phyloP scores from a whole-genome alignment of 1,140 invertebrate genomes.

The Anadara kagoshimensis region DNA sequence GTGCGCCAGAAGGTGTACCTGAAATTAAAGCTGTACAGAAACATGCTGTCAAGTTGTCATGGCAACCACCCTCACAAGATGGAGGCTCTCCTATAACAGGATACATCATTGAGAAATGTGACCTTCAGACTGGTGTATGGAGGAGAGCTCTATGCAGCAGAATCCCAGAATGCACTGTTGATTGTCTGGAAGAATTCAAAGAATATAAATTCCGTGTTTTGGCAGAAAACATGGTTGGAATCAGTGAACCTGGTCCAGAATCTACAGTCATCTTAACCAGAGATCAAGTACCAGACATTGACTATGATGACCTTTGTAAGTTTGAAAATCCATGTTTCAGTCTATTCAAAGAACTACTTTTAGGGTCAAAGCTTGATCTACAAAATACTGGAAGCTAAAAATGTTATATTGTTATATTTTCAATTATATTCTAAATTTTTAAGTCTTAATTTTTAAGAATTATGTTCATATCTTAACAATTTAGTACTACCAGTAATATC shows the following conservation, averaged over 20 bases:
- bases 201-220: slow-evolving; percentile 97
- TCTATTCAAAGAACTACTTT: neutral
- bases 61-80: slow-evolving; percentile 92
- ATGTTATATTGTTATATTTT: too few species aligned
- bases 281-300: slow-evolving; percentile 78
- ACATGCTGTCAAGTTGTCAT: slow-evolving; percentile 93
- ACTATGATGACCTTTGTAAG: slow-evolving; percentile 71
- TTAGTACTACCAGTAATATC: too few species aligned
- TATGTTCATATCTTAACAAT: too few species aligned
- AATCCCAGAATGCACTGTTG: slow-evolving; percentile 86
- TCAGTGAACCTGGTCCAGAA: slow-evolving; percentile 86
- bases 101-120: slow-evolving; percentile 93
- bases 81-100: slow-evolving; percentile 96
- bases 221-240: slow-evolving; percentile 97
- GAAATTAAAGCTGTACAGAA: slow-evolving; percentile 95
- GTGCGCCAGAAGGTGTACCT: slow-evolving; percentile 87
- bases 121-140: slow-evolving; percentile 95
- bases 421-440: too few species aligned
- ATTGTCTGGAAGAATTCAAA: slow-evolving; percentile 77
- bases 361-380: neutral
- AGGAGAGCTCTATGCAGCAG: slow-evolving; percentile 94
- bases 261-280: slow-evolving; percentile 57
- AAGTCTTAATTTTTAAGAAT: too few species aligned
- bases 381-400: too few species aligned
- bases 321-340: neutral